phyloP scores from a whole-genome alignment of 2,888 invertebrate species.

The Spilosoma lubricipeda region DNA sequence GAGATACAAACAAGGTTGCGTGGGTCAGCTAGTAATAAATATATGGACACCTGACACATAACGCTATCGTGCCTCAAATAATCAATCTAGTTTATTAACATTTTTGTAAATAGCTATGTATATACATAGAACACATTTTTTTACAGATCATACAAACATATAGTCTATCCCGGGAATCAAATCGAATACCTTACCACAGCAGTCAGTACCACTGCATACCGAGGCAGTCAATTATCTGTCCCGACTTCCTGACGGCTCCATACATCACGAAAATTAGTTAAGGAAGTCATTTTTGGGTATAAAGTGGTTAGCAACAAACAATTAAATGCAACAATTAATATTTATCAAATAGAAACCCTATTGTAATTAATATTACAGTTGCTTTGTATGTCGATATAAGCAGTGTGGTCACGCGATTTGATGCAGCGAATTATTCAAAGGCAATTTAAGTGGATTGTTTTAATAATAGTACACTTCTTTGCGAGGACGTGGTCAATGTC shows the following conservation, averaged over 20 bases:
- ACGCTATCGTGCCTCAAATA: too few species aligned
- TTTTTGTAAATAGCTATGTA: too few species aligned
- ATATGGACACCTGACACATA: too few species aligned
- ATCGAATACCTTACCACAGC: too few species aligned
- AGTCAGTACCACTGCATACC: too few species aligned
- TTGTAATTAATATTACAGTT: slow-evolving; percentile 20
- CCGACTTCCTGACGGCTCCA: slow-evolving; percentile 20
- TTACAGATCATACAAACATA: too few species aligned
- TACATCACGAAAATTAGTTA: slow-evolving; percentile 48
- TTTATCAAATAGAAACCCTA: slow-evolving; percentile 20
- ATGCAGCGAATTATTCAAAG: slow-evolving; percentile 37
- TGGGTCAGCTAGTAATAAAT: too few species aligned
- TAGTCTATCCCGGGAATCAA: too few species aligned
- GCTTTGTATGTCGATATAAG: slow-evolving; percentile 30
- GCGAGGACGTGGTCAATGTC: slow-evolving; percentile 40
- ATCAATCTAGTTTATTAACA: too few species aligned
- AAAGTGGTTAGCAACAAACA: slow-evolving; percentile 28
- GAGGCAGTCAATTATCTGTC: slow-evolving; percentile 9
- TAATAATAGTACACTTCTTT: slow-evolving; percentile 42
- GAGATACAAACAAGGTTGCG: too few species aligned
- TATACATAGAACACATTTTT: too few species aligned
- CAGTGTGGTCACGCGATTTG: slow-evolving; percentile 43
- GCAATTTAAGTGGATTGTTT: slow-evolving; percentile 48
- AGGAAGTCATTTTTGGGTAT: slow-evolving; percentile 47
- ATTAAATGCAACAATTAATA: slow-evolving; percentile 34